These are phyloP conservation scores for Corythornis leucogaster DNA, from an alignment of 2,797 vertebrate species.

Conservation along the genomic window DNA sequence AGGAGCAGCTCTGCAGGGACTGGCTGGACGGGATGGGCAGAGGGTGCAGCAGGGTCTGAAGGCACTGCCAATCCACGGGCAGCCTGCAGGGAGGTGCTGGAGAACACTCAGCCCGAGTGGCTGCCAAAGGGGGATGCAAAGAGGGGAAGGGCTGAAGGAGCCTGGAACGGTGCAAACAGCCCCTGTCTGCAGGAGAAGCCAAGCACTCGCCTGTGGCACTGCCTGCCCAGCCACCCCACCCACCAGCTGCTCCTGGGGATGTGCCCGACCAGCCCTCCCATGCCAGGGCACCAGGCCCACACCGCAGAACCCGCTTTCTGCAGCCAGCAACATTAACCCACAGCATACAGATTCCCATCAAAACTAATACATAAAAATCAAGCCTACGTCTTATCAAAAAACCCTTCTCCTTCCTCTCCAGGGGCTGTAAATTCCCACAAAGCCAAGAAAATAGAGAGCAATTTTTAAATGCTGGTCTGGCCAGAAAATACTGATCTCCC, in stretches of 20 bases:
- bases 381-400: slow-evolving; percentile 41
- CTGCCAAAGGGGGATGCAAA: not conserved
- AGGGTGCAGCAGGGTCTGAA: not conserved
- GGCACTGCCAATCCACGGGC: accelerated
- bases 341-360: slow-evolving; percentile 35
- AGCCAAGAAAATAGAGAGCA: slow-evolving; percentile 72
- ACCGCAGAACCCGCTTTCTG: not conserved
- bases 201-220: not conserved
- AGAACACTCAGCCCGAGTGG: accelerated
- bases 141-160: not conserved
- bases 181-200: not conserved
- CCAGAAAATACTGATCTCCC: slow-evolving; percentile 76
- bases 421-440: slow-evolving; percentile 73
- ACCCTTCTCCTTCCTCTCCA: slow-evolving; percentile 60
- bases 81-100: not conserved
- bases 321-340: slow-evolving; percentile 46
- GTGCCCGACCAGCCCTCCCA: not conserved
- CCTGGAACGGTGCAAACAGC: accelerated
- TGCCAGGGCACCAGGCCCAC: not conserved
- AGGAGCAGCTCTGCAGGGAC: accelerated
- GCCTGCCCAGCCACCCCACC: not conserved
- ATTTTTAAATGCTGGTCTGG: slow-evolving; percentile 77
- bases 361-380: slow-evolving; percentile 64
- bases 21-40: accelerated
- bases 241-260: accelerated